phyloP scores from a whole-genome alignment of 2,888 invertebrate species.

The Harpagoxenus sublaevis region DNA sequence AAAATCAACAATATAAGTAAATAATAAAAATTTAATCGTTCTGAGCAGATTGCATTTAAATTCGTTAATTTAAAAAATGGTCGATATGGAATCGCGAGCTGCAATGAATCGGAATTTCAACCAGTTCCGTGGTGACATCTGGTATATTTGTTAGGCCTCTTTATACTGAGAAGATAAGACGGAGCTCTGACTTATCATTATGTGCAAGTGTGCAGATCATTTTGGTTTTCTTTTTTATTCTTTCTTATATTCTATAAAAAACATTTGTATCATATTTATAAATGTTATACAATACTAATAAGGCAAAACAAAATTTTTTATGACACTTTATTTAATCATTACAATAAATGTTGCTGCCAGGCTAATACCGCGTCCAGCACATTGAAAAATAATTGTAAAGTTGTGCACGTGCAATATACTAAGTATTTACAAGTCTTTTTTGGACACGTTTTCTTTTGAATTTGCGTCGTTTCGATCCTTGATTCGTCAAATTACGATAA shows the following conservation, averaged over 20 bases:
- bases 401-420: neutral
- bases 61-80: neutral
- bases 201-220: neutral
- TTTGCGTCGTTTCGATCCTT: conserved; percentile 13
- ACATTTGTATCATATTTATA: neutral
- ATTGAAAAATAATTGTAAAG: neutral
- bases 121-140: conserved; percentile 40
- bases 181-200: conserved; percentile 36
- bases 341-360: neutral
- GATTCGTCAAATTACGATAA: neutral
- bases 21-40: conserved; percentile 15
- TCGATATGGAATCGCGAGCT: neutral
- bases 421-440: neutral
- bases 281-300: neutral
- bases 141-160: neutral
- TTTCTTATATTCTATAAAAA: neutral
- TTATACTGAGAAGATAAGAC: conserved; percentile 21
- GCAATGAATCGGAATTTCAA: neutral
- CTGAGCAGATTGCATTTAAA: neutral
- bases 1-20: neutral
- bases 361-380: neutral
- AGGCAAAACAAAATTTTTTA: neutral
- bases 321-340: neutral
- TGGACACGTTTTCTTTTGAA: neutral
- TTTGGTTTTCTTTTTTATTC: neutral